Evolutionary conservation across 2,797 vertebrate species (phyloP).

Genomic region (Knipowitschia caucasica): DNA sequence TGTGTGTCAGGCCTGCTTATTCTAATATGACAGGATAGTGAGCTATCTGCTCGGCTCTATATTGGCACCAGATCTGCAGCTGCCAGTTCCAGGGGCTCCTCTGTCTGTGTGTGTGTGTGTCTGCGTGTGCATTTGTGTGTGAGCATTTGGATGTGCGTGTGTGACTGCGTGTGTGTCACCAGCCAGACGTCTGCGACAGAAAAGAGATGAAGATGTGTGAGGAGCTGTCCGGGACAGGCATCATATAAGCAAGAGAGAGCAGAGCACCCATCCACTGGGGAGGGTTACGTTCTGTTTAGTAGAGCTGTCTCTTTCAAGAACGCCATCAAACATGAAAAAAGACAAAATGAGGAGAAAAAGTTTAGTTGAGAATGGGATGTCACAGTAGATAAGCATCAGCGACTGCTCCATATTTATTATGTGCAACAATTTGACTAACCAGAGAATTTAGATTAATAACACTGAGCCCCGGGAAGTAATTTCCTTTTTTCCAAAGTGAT

Average conservation of each 20-base stretch:
- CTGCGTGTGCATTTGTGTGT: constrained; percentile 15
- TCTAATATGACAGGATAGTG: constrained; percentile 76
- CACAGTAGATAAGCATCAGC: constrained; percentile 82
- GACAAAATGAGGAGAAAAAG: constrained; percentile 60
- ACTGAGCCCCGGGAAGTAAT: constrained; percentile 93
- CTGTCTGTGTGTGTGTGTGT: constrained; percentile 31
- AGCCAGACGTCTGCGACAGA: constrained; percentile 66
- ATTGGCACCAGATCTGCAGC: constrained; percentile 74
- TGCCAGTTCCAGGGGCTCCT: constrained; percentile 62
- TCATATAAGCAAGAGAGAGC: constrained; percentile 60
- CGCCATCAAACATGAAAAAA: constrained; percentile 67
- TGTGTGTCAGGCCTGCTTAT: constrained; percentile 77
- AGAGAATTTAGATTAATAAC: constrained; percentile 99
- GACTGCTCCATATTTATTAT: constrained; percentile 94
- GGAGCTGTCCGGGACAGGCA: constrained; percentile 58
- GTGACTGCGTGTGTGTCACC: constrained; percentile 29
- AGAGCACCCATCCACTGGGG: constrained; percentile 35
- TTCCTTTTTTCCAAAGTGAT: constrained; percentile 96
- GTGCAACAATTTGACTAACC: constrained; percentile 93
- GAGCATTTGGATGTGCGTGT: too few species aligned
- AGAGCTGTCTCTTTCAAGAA: constrained; percentile 69
- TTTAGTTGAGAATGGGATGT: constrained; percentile 75
- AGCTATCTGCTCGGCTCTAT: constrained; percentile 72
- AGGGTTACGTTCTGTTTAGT: constrained; percentile 65
- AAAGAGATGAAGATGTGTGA: constrained; percentile 72